Conservation (phyloP, 2,113 vertebrate genomes). For the Syngnathus typhle region DNA sequence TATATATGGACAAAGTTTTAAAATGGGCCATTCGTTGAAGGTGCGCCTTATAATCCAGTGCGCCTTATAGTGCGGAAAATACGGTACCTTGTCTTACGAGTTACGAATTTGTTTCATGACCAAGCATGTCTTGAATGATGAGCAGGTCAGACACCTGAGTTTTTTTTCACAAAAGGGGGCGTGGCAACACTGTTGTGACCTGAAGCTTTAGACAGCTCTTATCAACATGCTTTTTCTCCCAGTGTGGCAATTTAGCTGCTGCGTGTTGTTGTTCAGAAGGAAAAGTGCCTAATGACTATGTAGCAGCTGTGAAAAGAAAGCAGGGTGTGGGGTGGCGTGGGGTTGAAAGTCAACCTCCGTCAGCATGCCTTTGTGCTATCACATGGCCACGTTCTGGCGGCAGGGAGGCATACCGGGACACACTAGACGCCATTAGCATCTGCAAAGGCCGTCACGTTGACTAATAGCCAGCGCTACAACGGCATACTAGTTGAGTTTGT, state of each 20-base stretch:
- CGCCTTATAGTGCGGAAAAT: no score
- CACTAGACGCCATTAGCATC: constrained; percentile 94
- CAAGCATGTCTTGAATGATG: constrained; percentile 50
- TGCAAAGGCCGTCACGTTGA: constrained; percentile 85
- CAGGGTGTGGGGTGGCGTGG: constrained; percentile 23
- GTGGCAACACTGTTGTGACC: constrained; percentile 45
- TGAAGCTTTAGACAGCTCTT: constrained; percentile 51
- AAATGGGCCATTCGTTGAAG: no score
- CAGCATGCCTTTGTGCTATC: constrained; percentile 80
- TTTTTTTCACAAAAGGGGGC: constrained; percentile 43
- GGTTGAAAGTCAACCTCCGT: constrained; percentile 64
- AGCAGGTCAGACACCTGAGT: constrained; percentile 67
- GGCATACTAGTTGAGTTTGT: constrained; percentile 85
- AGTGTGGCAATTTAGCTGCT: constrained; percentile 22
- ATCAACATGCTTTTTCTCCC: constrained; percentile 48
- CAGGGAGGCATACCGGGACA: constrained; percentile 70
- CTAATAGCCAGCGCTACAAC: constrained; percentile 76
- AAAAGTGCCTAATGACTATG: constrained; percentile 71
- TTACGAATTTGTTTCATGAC: no score
- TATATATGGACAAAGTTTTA: no score
- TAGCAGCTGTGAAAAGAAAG: constrained; percentile 70
- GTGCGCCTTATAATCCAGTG: no score
- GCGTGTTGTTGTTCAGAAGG: constrained; percentile 5
- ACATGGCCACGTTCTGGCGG: constrained; percentile 71
- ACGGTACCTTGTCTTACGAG: no score